Evolutionary conservation across 2,797 vertebrate genomes (phyloP), one percentile per base, ranked within the genome.

Genomic region (Ficedula albicollis): DNA sequence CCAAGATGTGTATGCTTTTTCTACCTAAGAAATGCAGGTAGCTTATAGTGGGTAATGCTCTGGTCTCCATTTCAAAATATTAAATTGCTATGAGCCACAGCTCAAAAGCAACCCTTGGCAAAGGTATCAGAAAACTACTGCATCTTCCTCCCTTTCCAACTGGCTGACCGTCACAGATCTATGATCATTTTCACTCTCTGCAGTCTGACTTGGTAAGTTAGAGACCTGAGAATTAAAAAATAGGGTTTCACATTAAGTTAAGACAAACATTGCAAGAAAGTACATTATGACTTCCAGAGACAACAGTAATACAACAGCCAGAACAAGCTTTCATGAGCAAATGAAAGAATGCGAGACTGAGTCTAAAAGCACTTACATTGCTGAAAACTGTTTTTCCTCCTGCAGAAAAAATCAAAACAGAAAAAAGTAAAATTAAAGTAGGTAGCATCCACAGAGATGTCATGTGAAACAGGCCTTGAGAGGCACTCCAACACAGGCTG

Each of bases 291-390:
- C 36, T 67, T 85, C 11, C 60, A 90, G 39, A 89, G 25, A 36
- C 19, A 82, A 60, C 3, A 36, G 8, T 5, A 52, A 64, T 8
- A 48, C 8, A 64, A 18, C 20, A 84, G 29, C 11, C 21, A 9
- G 4, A 18, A 18, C 6, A 48, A 49, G 7, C 2, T 15, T 60
- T 46, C 30, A 44, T 0, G 6, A 69, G 34, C 0, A 3, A 78
- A 68, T 25, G 30, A 64, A 79, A 56, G 21, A 60, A 62, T 1
- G 6, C 4, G 6, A 78, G 62, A 51, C 21, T 23, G 59, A 74
- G 16, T 49, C 23, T 54, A 76, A 73, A 18, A 66, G 26, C 21
- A 68, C 46, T 78, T 67, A 75, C 29, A 25, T 49, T 87, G 34
- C 77, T 51, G n/a, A 60, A 87, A 75, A 58, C 10, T 18, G 30